These are phyloP conservation scores for Coelopa frigida DNA, from an alignment of 1,140 invertebrate species.

Conservation along the genomic window DNA sequence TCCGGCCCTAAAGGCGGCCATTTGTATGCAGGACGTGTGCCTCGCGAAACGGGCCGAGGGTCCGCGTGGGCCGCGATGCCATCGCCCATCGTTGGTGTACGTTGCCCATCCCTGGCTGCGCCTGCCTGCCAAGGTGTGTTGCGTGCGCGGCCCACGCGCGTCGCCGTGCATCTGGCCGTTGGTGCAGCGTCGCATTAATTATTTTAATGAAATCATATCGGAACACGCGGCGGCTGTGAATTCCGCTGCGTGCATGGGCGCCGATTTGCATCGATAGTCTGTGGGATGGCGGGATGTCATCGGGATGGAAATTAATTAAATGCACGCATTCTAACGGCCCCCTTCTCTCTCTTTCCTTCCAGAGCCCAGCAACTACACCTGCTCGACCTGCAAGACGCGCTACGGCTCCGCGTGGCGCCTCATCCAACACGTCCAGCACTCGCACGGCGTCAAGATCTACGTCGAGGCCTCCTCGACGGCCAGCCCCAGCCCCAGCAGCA, in stretches of 20 bases:
- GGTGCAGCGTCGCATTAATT: conserved; percentile 11
- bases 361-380: conserved; percentile 93
- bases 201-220: conserved; percentile 12
- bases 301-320: too few species aligned
- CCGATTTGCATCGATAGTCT: conserved; percentile 6
- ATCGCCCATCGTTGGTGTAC: too few species aligned
- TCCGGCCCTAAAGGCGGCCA: conserved; percentile 8
- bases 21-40: conserved; percentile 7
- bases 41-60: background rate
- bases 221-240: conserved; percentile 4
- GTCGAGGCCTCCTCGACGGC: conserved; percentile 52
- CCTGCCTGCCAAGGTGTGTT: background rate
- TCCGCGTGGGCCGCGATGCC: too few species aligned
- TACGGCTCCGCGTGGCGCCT: conserved; percentile 88
- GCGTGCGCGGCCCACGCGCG: background rate
- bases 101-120: conserved; percentile 5
- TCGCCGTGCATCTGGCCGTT: too few species aligned
- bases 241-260: conserved; percentile 3
- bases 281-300: conserved; percentile 3
- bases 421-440: conserved; percentile 88
- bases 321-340: too few species aligned
- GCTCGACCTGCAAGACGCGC: conserved; percentile 86
- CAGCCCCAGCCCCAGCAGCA: conserved; percentile 9
- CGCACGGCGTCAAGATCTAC: conserved; percentile 91
- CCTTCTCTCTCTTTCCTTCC: conserved; percentile 49